These are phyloP conservation scores for Sarcophaga rosellei DNA, from an alignment of 2,888 invertebrate species.

Conservation along the genomic window DNA sequence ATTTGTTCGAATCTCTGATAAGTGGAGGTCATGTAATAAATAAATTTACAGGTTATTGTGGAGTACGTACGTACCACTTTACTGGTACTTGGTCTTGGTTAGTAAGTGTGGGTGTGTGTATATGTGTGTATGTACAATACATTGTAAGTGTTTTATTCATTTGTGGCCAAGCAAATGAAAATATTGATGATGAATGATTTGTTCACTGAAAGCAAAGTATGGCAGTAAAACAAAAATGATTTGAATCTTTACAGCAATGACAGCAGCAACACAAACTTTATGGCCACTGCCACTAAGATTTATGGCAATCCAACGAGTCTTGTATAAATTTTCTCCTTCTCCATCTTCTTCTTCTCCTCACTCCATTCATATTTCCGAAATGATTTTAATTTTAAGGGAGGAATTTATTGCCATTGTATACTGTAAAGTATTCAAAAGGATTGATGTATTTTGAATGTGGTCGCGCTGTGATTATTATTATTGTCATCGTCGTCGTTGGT, in stretches of 20 bases:
- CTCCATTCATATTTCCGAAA: neutral
- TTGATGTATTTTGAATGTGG: constrained; percentile 30
- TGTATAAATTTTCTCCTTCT: neutral
- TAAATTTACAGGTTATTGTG: constrained; percentile 32
- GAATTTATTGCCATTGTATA: neutral
- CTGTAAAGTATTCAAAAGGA: neutral
- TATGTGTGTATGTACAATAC: neutral
- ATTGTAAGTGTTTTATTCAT: constrained; percentile 40
- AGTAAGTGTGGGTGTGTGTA: neutral
- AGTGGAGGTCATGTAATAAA: constrained; percentile 49
- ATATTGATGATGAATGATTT: constrained; percentile 63
- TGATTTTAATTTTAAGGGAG: constrained; percentile 15
- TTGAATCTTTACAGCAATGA: constrained; percentile 38
- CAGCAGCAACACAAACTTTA: constrained; percentile 40
- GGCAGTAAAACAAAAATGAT: constrained; percentile 49
- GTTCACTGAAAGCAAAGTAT: constrained; percentile 25
- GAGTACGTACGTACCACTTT: neutral
- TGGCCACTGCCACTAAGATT: constrained; percentile 50
- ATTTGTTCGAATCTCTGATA: constrained; percentile 37
- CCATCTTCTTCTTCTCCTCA: neutral
- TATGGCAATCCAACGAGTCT: constrained; percentile 43
- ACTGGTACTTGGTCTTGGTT: neutral
- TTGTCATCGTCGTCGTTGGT: neutral
- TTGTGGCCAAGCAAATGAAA: constrained; percentile 52
- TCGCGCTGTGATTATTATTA: constrained; percentile 12